Evolutionary conservation across 2,797 vertebrate species (phyloP).

Genomic region (Silurus aristotelis): DNA sequence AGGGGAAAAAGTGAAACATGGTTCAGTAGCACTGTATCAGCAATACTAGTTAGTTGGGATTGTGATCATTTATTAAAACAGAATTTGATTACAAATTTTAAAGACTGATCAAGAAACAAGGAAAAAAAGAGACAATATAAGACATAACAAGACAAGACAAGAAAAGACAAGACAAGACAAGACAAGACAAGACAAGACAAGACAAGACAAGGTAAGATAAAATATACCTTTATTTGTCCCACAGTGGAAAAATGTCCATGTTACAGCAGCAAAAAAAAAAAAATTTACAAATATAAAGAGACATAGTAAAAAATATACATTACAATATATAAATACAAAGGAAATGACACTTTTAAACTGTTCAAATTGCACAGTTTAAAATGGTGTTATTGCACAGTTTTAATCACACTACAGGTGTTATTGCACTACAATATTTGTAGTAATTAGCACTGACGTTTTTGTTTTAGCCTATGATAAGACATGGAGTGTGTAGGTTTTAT

Average conservation of each 20-base stretch:
- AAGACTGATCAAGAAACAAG: constrained; percentile 38
- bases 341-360: too few species aligned
- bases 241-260: too few species aligned
- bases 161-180: neutral
- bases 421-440: too few species aligned
- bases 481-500: neutral
- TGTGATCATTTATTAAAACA: neutral
- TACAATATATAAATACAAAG: too few species aligned
- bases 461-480: neutral
- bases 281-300: too few species aligned
- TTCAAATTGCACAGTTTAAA: too few species aligned
- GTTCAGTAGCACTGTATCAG: constrained; percentile 51
- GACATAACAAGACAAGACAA: neutral
- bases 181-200: too few species aligned
- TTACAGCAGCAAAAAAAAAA: too few species aligned
- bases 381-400: too few species aligned
- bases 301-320: neutral
- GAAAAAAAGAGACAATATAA: neutral
- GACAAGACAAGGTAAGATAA: too few species aligned
- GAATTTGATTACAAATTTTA: neutral
- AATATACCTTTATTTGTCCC: too few species aligned
- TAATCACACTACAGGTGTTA: too few species aligned
- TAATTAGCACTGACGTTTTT: neutral
- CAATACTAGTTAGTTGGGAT: constrained; percentile 11
- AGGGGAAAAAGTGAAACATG: neutral